These are phyloP conservation scores for Xiphydria camelus DNA, from an alignment of 2,888 invertebrate genomes.

Conservation along the genomic window DNA sequence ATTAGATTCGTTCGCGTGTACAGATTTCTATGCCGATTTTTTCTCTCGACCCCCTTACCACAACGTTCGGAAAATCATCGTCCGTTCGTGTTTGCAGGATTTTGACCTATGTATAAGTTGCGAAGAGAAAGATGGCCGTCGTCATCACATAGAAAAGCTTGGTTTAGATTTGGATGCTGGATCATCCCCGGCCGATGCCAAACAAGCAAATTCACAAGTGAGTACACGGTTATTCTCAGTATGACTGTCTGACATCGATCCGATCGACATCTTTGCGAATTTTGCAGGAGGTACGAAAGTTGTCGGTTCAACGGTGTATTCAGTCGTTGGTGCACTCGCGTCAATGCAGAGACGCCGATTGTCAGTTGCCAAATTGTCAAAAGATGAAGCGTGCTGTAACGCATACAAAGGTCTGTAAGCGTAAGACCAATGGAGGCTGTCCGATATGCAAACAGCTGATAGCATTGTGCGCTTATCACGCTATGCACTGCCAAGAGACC, in stretches of 20 bases:
- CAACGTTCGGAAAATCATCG: background rate
- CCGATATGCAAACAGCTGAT: slow-evolving; percentile 99
- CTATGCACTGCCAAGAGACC: slow-evolving; percentile 95
- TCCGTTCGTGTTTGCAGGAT: slow-evolving; percentile 66
- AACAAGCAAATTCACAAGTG: slow-evolving; percentile 84
- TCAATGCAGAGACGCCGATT: slow-evolving; percentile 98
- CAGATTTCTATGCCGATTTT: background rate
- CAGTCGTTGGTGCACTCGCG: slow-evolving; percentile 94
- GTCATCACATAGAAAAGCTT: slow-evolving; percentile 96
- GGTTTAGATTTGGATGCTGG: slow-evolving; percentile 94
- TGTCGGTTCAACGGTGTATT: slow-evolving; percentile 92
- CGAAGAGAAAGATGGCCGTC: slow-evolving; percentile 92
- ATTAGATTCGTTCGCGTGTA: background rate
- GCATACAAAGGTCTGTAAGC: slow-evolving; percentile 95
- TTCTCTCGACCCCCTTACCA: background rate
- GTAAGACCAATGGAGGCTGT: slow-evolving; percentile 94
- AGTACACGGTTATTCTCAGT: slow-evolving; percentile 11
- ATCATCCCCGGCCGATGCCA: slow-evolving; percentile 83
- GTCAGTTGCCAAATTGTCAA: slow-evolving; percentile 93
- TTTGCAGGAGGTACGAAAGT: slow-evolving; percentile 80
- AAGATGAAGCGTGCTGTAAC: slow-evolving; percentile 99
- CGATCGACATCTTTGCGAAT: too few species aligned
- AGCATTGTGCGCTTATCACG: slow-evolving; percentile 98
- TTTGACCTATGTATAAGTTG: slow-evolving; percentile 97
- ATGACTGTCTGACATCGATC: too few species aligned